Base-by-base conservation (phyloP, 1,140 invertebrate species). In the Hyles euphorbiae region DNA sequence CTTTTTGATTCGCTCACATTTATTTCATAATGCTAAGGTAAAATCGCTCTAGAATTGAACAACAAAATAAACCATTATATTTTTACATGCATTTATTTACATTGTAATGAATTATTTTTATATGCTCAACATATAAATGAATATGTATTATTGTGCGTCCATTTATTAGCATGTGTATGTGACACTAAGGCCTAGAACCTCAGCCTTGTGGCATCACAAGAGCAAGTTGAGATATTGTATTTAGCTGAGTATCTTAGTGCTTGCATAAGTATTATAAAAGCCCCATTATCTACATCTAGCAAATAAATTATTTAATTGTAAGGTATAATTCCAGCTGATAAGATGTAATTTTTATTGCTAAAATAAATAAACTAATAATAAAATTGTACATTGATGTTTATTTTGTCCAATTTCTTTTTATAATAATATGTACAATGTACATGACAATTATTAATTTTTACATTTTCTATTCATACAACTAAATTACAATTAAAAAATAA, bases 81-180 rank as follows among this genome's bases (percentile, higher is more conserved):
- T 83, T 87, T 82, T 85, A 82, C 70, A 86, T 81, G 83, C 83
- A 85, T 88, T 87, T 87, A 88, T 83, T 88, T 87, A 83, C 70
- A 83, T 79, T 76, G 68, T 70, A 64, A 76, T 76, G 64, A 78
- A 76, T 80, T 87, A 83, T 83, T 87, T 87, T 83, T 86, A 76
- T 87, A 88, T 65, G 76, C 78, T 83, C 77, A 82, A 76, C 69
- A 74, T 79, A 70, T 76, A 58, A 60, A 63, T 53, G 68, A 61
- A 74, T 69, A 73, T 80, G 71, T 76, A 68, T 70, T 65, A 78
- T 75, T 81, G 74, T 84, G 78, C 76, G 76, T 87, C 81, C 81
- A 85, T 63, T 78, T 82, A 78, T 76, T 78, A 73, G 63, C 70
- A 75, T 73, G 63, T 69, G 60, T 75, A 77, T 74, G 57, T 66